A percentile compares a stretch with the other conserved stretches of the same genome.
These are phyloP conservation scores for Oithona nana DNA, from an alignment of 2,888 invertebrate species.

Conservation along the genomic window DNA sequence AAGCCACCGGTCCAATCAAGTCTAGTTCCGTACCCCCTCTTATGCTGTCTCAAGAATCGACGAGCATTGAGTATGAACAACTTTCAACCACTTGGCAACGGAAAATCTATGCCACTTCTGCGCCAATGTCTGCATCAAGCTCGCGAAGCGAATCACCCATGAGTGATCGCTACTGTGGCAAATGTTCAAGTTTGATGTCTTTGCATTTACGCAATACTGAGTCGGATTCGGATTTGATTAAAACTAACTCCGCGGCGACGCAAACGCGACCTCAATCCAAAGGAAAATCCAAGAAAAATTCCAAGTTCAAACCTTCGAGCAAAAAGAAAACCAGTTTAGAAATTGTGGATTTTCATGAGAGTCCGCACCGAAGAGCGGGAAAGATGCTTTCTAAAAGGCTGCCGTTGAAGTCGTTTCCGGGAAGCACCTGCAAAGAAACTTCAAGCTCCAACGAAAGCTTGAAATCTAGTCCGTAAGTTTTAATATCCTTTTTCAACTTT, in stretches of 20 bases:
- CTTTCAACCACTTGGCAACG: background rate
- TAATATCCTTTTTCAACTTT: too few relatives aligned
- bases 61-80: background rate
- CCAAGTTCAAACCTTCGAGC: background rate
- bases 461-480: constrained; percentile 5
- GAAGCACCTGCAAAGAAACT: background rate
- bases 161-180: constrained; percentile 19
- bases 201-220: background rate
- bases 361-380: background rate
- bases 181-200: background rate
- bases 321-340: background rate
- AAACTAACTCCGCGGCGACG: background rate
- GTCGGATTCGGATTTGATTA: background rate
- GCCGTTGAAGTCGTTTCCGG: background rate
- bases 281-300: too few relatives aligned
- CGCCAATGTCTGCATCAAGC: constrained; percentile 9
- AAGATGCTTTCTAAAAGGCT: too few relatives aligned
- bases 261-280: background rate
- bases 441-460: constrained; percentile 12
- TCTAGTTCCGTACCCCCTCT: background rate
- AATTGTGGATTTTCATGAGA: too few relatives aligned
- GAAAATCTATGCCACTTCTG: too few relatives aligned
- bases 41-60: background rate
- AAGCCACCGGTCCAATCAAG: too few relatives aligned
- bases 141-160: constrained; percentile 21